Conservation (phyloP, 2,113 vertebrate genomes). For the Hystrix brachyura region DNA sequence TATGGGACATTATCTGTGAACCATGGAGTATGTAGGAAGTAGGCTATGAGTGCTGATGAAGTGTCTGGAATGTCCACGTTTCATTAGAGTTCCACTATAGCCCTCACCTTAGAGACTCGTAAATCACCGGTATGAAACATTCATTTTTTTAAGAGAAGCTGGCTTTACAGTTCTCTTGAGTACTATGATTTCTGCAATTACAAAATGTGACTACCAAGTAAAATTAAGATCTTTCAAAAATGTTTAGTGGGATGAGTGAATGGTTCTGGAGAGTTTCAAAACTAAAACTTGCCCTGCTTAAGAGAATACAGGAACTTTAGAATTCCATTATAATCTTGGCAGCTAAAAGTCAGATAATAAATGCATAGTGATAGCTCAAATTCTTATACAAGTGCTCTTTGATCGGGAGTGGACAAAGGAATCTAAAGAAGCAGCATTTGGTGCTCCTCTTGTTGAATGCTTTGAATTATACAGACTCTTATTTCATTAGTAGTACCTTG, state of each 20-base stretch:
- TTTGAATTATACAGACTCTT: not conserved
- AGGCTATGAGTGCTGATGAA: not conserved
- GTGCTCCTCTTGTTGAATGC: not conserved
- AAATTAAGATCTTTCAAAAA: constrained; percentile 66
- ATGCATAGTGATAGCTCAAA: not conserved
- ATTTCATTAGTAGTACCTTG: not conserved
- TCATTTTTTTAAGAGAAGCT: constrained; percentile 69
- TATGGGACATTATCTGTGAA: constrained; percentile 49
- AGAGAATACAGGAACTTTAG: not conserved
- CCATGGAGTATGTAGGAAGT: not conserved
- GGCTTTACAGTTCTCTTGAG: constrained; percentile 73
- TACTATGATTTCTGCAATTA: constrained; percentile 68
- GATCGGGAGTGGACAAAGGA: not conserved
- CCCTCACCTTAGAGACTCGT: constrained; percentile 63
- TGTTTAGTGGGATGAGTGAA: not conserved
- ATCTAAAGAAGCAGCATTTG: not conserved
- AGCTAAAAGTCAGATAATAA: not conserved
- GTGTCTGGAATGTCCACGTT: constrained; percentile 48
- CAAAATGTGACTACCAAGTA: constrained; percentile 53
- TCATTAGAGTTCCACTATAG: not conserved
- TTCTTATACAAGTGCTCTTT: not conserved
- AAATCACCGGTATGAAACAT: constrained; percentile 64
- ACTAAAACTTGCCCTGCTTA: constrained; percentile 36
- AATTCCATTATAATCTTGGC: not conserved
- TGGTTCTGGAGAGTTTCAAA: constrained; percentile 39